Conservation (phyloP, 2,113 vertebrate species). For the Hucho hucho region DNA sequence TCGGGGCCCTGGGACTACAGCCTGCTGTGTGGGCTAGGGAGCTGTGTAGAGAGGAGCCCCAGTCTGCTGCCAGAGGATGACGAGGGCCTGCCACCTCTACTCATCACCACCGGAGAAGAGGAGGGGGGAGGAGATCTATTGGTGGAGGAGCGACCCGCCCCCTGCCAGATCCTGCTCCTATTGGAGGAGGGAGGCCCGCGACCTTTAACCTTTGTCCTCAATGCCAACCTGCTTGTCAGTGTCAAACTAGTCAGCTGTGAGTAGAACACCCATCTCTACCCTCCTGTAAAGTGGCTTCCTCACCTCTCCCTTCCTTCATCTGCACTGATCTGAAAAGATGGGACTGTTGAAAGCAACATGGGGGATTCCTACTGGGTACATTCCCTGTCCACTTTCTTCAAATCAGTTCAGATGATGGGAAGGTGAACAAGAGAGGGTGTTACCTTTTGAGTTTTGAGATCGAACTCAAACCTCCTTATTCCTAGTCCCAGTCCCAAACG, state of each 20-base stretch:
- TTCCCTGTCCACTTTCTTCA: too few species aligned
- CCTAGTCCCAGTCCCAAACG: too few species aligned
- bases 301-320: neutral
- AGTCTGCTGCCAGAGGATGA: constrained; percentile 84
- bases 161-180: constrained; percentile 77
- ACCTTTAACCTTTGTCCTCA: constrained; percentile 88
- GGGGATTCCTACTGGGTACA: neutral
- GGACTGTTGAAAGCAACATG: neutral
- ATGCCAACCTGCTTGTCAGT: constrained; percentile 90
- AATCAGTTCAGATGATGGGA: too few species aligned
- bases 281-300: neutral
- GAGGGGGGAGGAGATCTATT: constrained; percentile 77
- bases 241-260: constrained; percentile 87
- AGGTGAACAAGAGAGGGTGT: too few species aligned
- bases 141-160: constrained; percentile 83
- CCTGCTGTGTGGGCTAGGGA: constrained; percentile 78
- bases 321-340: neutral
- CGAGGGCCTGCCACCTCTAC: constrained; percentile 82
- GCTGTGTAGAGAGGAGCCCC: constrained; percentile 65
- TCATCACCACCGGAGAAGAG: constrained; percentile 70
- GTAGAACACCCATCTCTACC: constrained; percentile 38
- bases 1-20: constrained; percentile 76
- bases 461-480: too few species aligned
- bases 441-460: too few species aligned
- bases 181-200: constrained; percentile 78